A percentile compares a stretch with the other conserved stretches of the same genome.
Evolutionary conservation across 92 coral and sea anemone species (phyloP).

Genomic region (Porites cylindrica): DNA sequence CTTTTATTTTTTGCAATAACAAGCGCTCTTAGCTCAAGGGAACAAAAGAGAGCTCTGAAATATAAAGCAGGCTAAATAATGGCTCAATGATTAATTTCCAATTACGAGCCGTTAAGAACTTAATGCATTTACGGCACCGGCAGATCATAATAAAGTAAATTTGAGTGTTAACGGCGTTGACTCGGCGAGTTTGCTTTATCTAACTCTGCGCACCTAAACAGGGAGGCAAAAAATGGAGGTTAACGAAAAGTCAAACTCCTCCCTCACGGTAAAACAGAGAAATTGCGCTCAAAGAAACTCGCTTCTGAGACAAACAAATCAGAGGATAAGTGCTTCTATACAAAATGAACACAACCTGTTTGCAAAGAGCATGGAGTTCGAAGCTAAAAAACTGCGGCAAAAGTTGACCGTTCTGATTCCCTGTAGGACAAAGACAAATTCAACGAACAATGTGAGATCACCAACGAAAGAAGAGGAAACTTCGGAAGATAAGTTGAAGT

Average conservation of each 20-base stretch:
- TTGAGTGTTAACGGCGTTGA: not conserved
- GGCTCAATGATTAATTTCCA: slow-evolving; percentile 31
- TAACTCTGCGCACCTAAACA: not conserved
- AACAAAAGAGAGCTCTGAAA: slow-evolving; percentile 27
- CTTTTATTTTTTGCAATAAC: not conserved
- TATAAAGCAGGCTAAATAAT: slow-evolving; percentile 10
- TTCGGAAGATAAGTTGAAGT: slow-evolving; percentile 19
- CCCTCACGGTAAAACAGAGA: slow-evolving; percentile 22
- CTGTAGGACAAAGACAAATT: not conserved
- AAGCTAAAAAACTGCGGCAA: slow-evolving; percentile 51
- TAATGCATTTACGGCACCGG: not conserved
- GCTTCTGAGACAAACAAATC: slow-evolving; percentile 7
- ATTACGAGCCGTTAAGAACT: slow-evolving; percentile 24
- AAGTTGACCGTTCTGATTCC: slow-evolving; percentile 7
- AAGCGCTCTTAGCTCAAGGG: not conserved
- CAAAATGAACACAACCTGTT: slow-evolving; percentile 52
- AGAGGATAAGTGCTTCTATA: slow-evolving; percentile 16
- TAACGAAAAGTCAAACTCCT: not conserved
- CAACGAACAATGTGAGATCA: not conserved
- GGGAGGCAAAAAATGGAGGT: slow-evolving; percentile 5
- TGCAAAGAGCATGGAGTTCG: slow-evolving; percentile 56
- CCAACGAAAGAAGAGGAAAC: slow-evolving; percentile 2
- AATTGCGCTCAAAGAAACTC: slow-evolving; percentile 31
- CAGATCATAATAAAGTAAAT: not conserved
- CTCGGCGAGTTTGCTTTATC: too few species aligned